Percentiles rank a stretch among this genome's conserved stretches.
Conservation (phyloP, 2,113 vertebrate species). For the Tursiops truncatus region DNA sequence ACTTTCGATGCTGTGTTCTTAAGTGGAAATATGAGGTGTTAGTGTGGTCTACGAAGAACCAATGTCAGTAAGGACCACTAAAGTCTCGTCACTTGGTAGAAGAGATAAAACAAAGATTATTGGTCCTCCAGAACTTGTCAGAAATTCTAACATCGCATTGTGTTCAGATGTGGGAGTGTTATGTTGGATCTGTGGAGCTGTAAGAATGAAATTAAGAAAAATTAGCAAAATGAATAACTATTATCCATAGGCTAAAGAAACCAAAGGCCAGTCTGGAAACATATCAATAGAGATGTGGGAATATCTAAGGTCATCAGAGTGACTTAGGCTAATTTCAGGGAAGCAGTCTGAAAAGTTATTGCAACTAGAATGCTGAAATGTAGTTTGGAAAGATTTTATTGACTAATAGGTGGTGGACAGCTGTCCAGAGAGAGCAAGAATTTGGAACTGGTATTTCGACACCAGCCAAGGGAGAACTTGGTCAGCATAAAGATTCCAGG, state of each 20-base stretch:
- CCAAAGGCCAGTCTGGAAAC: not conserved
- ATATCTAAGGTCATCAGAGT: not conserved
- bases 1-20: not conserved
- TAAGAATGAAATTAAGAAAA: constrained; percentile 16
- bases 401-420: not conserved
- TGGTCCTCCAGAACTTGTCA: not conserved
- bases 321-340: not conserved
- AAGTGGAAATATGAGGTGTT: no score
- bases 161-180: not conserved
- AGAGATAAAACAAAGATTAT: not conserved
- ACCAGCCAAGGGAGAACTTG: not conserved
- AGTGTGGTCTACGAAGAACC: not conserved
- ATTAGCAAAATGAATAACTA: not conserved
- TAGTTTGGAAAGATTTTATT: not conserved
- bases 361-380: not conserved
- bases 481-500: not conserved
- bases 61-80: not conserved
- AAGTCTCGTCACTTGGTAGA: not conserved
- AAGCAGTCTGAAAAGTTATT: not conserved
- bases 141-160: not conserved
- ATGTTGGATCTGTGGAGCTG: not conserved
- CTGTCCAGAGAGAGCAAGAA: not conserved
- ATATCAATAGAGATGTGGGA: not conserved
- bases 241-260: not conserved
- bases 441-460: not conserved